Evolutionary conservation across 1,140 invertebrate species (phyloP).

Genomic region (Lerema accius): DNA sequence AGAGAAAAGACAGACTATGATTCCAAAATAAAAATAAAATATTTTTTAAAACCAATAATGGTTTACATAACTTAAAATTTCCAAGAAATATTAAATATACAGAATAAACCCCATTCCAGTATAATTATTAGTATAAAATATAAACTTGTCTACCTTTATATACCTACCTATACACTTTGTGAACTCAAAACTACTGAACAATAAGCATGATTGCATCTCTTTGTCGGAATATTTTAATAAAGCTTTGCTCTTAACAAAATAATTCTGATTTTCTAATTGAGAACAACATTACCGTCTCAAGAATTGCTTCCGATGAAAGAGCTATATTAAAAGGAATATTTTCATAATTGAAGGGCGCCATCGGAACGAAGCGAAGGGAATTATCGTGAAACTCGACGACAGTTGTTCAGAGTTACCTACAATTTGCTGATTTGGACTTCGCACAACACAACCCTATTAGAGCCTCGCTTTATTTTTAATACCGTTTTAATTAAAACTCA

Average conservation of each 20-base stretch:
- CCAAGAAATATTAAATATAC: no score
- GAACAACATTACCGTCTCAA: slow-evolving; percentile 57
- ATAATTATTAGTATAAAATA: no score
- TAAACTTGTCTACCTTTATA: no score
- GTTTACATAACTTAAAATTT: no score
- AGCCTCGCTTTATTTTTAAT: slow-evolving; percentile 21
- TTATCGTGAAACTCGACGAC: slow-evolving; percentile 59
- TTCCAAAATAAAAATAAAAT: no score
- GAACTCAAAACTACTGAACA: slow-evolving; percentile 4
- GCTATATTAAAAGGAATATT: slow-evolving; percentile 66
- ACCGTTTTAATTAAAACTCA: slow-evolving; percentile 39
- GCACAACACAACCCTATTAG: slow-evolving; percentile 32
- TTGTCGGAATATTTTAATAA: slow-evolving; percentile 51
- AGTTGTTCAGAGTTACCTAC: slow-evolving; percentile 54
- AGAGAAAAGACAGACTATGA: no score
- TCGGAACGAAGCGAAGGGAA: slow-evolving; percentile 43
- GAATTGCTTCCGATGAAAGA: slow-evolving; percentile 52
- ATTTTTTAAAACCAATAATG: no score
- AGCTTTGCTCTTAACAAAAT: slow-evolving; percentile 43
- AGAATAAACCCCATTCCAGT: no score
- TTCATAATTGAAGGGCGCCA: slow-evolving; percentile 63
- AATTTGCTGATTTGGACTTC: slow-evolving; percentile 36
- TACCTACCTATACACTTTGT: neutral
- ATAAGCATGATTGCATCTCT: slow-evolving; percentile 8
- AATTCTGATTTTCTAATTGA: slow-evolving; percentile 67